Base-by-base conservation (phyloP, 2,888 invertebrate genomes). In the Tetragonula carbonaria region DNA sequence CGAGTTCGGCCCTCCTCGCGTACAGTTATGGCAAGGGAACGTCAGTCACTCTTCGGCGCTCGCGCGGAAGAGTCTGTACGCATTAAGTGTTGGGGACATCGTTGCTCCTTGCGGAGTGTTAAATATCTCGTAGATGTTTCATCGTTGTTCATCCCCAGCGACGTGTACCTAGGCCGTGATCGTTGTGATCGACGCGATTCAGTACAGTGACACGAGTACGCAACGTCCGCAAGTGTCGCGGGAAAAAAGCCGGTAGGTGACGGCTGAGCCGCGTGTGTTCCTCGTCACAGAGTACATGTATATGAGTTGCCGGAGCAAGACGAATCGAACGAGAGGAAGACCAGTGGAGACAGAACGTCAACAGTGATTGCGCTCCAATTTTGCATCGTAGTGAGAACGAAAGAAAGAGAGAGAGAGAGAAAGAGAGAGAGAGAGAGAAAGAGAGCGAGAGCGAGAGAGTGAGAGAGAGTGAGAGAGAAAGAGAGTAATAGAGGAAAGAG, bases 21-120 rank as follows among this genome's bases (percentile, higher is more conserved):
- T 78, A 80, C 87, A 79, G 84, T 88, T 87, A 89, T 89, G 89
- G 90, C 87, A 82, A 90, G 85, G 88, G 91, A 92, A 92, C 94
- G 93, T 93, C 94, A 94, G 94, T 94, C 93, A 93, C 94, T 93
- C 93, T 93, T 93, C 93, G 93, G 94, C 93, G 92, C 91, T 94
- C 94, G 94, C 93, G 93, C 94, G 92, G 93, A 91, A 91, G 91
- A 91, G 94, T 92, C 89, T 88, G 90, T 90, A 89, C 90, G 87
- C 87, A 89, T 88, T 87, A 84, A 74, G 82, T 83, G 76, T 85
- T 62, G 83, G 88, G 87, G 81, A 80, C 85, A 73, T 80, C 86
- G 90, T 87, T 78, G 82, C 86, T 88, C 82, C 86, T 86, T 84
- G 62, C 81, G 87, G 78, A 88, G 88, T 89, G 87, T 79, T 74